Evolutionary conservation across 2,888 invertebrate species (phyloP), one percentile per base, ranked within the genome.

Genomic region (Torymus auratus): DNA sequence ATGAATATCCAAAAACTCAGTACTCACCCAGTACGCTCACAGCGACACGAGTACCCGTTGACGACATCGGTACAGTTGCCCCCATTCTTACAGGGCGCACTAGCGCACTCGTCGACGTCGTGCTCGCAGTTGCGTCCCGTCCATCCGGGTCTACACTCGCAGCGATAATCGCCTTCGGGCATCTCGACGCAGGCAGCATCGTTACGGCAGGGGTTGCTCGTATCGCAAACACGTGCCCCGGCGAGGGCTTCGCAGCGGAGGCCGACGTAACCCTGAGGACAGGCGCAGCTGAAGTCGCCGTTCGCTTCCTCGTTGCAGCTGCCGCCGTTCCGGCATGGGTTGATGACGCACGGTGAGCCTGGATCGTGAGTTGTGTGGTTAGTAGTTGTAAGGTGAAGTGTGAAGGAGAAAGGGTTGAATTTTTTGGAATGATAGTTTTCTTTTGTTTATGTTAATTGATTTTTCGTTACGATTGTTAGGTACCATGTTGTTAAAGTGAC

Each of bases 271-370:
- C 96, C 96, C 86, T 92, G 80, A 15, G 85, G 82, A 82, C 92
- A 92, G 28, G 88, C 85, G 83, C 92, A 92, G 69, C 88, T 89
- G 83, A 91, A 91, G 81, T 93, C 93, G 72, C 91, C 92, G 62
- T 93, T 93, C 1, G 92, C 91, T 55, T 93, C 92, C 83, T 95
- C 94, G 84, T 93, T 92, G 89, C 97, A 97, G 84, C 94, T 94
- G 80, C 95, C 97, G 88, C 95, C 95, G 91, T 97, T 95, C 83
- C 92, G 91, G 88, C 98, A 98, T 1, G 96, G 96, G 86, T 94
- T 94, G 82, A 94, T 93, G 86, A 94, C 94, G 91, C 97, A 83
- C 10, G 80, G 70, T 13, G 83, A 75, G 61, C 83, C 83, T 83
- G 65, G 10, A 52, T 41, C 62, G 20, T 15, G 28, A 53, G 20